Conservation (phyloP, 2,113 vertebrate genomes). For the Ctenomys sociabilis region DNA sequence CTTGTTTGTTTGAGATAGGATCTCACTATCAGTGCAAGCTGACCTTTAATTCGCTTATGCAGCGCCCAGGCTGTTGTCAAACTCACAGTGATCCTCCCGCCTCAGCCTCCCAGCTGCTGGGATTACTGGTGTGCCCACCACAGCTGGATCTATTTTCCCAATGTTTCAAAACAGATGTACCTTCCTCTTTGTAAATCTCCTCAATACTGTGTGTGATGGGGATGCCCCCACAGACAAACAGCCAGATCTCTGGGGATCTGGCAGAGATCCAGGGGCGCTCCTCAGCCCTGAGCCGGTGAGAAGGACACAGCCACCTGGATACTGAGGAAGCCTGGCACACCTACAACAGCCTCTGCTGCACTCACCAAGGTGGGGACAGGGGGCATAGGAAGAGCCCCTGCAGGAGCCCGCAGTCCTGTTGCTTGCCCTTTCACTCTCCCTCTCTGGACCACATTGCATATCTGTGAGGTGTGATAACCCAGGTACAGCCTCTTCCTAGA, state of each 20-base stretch:
- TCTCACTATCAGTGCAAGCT: background rate
- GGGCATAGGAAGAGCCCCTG: background rate
- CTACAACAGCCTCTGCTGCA: background rate
- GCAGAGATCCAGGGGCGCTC: too few species aligned
- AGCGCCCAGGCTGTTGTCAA: background rate
- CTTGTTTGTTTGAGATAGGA: too few species aligned
- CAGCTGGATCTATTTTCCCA: background rate
- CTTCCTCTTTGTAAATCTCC: background rate
- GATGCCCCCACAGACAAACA: background rate
- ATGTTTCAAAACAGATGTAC: background rate
- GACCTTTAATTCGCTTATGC: background rate
- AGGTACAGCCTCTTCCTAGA: background rate
- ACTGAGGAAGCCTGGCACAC: background rate
- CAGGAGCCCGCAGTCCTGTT: background rate
- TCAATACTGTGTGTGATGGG: background rate
- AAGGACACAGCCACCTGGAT: background rate
- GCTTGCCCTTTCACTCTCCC: background rate
- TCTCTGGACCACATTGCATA: background rate
- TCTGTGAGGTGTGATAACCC: background rate
- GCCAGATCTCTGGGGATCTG: background rate
- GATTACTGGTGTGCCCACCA: background rate
- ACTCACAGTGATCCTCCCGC: background rate
- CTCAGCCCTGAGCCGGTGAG: background rate
- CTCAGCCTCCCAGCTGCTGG: background rate
- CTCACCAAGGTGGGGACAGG: background rate